Percentiles rank a stretch among this genome's conserved stretches.
phyloP scores from a whole-genome alignment of 2,113 vertebrate genomes.

The Pomatostomus ruficeps region DNA sequence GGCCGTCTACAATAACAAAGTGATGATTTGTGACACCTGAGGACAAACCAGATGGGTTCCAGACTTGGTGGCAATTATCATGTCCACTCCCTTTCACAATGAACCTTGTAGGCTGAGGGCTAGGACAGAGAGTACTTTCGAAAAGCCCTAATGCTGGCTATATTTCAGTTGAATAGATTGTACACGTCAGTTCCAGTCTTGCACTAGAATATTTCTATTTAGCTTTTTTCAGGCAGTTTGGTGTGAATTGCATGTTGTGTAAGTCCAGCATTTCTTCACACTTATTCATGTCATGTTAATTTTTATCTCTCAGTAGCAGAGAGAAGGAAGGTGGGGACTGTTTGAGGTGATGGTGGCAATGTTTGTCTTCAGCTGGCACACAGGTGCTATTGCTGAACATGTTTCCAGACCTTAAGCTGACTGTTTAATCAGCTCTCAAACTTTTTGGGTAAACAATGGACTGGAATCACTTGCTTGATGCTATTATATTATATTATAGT shows the following conservation, averaged over 20 bases:
- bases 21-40: background rate
- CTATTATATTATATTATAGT: too few species aligned
- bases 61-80: rapidly evolving
- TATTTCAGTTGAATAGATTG: background rate
- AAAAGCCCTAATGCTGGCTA: background rate
- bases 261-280: background rate
- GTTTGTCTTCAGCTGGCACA: background rate
- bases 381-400: background rate
- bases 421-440: background rate
- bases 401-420: background rate
- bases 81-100: rapidly evolving
- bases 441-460: background rate
- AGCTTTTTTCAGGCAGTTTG: background rate
- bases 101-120: background rate
- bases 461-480: background rate
- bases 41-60: background rate
- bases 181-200: background rate
- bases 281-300: background rate
- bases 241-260: background rate
- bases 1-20: background rate
- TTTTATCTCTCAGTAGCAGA: background rate
- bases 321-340: background rate
- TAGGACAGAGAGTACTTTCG: background rate
- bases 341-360: background rate
- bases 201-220: background rate